These are phyloP conservation scores for Chaetops frenatus DNA, from an alignment of 2,113 vertebrate genomes.

Conservation along the genomic window DNA sequence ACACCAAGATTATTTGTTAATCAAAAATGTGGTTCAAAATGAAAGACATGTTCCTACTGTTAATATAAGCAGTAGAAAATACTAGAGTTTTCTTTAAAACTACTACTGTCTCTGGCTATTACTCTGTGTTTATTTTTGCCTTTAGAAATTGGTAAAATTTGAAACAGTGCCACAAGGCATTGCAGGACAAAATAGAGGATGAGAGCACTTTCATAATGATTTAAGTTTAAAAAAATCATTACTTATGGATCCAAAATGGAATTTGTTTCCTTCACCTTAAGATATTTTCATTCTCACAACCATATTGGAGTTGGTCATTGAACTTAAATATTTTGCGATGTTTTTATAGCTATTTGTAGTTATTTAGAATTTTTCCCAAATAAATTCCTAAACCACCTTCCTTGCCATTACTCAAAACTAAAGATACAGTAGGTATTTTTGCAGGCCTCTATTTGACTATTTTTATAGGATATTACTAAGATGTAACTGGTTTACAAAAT, in stretches of 20 bases:
- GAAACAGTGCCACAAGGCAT: neutral
- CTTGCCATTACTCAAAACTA: neutral
- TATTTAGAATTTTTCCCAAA: neutral
- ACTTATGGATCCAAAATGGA: neutral
- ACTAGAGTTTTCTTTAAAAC: neutral
- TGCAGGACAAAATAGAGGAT: neutral
- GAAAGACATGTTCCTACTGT: neutral
- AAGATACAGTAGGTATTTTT: neutral
- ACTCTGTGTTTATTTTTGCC: neutral
- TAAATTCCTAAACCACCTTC: neutral
- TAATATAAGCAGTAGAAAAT: neutral
- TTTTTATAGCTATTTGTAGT: neutral
- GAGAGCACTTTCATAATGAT: neutral
- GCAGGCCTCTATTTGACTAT: neutral
- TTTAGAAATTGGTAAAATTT: neutral
- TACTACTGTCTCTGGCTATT: neutral
- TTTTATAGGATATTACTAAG: neutral
- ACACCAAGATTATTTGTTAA: neutral
- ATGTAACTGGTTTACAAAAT: neutral
- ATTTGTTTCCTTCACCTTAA: neutral
- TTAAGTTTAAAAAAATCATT: neutral
- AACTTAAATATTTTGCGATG: neutral
- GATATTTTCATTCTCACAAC: neutral
- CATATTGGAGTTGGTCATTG: neutral
- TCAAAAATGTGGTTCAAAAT: neutral